A percentile compares a stretch with the other conserved stretches of the same genome.
Conservation (phyloP, 2,797 vertebrate genomes). For the Vireo griseus region DNA sequence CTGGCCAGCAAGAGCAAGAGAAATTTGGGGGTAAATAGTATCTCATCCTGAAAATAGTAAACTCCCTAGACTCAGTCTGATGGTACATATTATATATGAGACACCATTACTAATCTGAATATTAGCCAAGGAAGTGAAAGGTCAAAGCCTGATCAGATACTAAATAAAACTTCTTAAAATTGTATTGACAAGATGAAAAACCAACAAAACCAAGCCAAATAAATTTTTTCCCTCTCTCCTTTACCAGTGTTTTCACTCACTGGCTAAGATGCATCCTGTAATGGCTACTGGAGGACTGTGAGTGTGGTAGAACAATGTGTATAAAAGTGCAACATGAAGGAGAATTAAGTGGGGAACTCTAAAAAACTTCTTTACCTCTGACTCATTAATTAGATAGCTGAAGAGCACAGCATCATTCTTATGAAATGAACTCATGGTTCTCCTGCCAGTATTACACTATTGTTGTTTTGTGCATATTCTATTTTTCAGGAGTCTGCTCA, state of each 20-base stretch:
- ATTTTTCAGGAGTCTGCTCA: background rate
- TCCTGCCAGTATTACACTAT: background rate
- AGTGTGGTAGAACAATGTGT: background rate
- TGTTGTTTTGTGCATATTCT: background rate
- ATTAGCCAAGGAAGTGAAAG: background rate
- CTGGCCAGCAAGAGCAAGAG: background rate
- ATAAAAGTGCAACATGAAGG: background rate
- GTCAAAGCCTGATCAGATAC: background rate
- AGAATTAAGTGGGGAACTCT: background rate
- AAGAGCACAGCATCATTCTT: background rate
- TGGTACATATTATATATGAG: background rate
- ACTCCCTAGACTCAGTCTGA: background rate
- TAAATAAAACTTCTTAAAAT: background rate
- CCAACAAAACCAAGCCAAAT: background rate
- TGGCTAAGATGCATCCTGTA: background rate
- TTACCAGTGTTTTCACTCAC: background rate
- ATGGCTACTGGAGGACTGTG: background rate
- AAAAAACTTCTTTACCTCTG: background rate
- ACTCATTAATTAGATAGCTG: background rate
- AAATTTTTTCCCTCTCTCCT: rapidly evolving
- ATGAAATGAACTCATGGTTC: background rate
- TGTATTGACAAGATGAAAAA: background rate
- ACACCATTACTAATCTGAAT: background rate
- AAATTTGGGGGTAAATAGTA: background rate
- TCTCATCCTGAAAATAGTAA: background rate